These are phyloP conservation scores for Drosophila bunnanda DNA, from an alignment of 2,888 invertebrate genomes.

Conservation along the genomic window DNA sequence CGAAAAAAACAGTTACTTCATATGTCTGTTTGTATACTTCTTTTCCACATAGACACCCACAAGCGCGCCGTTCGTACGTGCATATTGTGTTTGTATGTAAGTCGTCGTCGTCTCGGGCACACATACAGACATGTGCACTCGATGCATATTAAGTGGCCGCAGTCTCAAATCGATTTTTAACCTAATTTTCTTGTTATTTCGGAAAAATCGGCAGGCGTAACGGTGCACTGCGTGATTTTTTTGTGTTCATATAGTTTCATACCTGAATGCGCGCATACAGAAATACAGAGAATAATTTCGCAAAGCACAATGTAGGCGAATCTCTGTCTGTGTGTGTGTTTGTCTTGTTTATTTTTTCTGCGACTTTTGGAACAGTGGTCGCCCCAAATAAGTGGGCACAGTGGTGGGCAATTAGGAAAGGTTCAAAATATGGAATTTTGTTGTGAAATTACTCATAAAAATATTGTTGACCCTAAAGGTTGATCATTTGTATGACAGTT, in stretches of 20 bases:
- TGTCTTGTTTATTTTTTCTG: slow-evolving; percentile 28
- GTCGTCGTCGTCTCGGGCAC: slow-evolving; percentile 50
- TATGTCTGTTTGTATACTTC: slow-evolving; percentile 62
- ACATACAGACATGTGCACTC: slow-evolving; percentile 38
- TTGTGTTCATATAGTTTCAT: slow-evolving; percentile 19
- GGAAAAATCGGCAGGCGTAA: slow-evolving; percentile 40
- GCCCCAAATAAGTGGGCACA: slow-evolving; percentile 1
- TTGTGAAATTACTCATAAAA: not conserved
- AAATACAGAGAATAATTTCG: slow-evolving; percentile 22
- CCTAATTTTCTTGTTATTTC: slow-evolving; percentile 54
- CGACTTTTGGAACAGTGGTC: slow-evolving; percentile 9
- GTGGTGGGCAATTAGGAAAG: slow-evolving; percentile 10
- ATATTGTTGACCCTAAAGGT: not conserved
- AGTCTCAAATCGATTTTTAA: slow-evolving; percentile 72
- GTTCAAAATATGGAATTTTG: not conserved
- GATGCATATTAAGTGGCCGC: slow-evolving; percentile 60
- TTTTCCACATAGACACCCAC: slow-evolving; percentile 60
- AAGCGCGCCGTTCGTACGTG: slow-evolving; percentile 51
- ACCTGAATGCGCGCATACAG: slow-evolving; percentile 28
- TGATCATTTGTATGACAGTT: not conserved
- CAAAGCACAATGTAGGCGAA: slow-evolving; percentile 7
- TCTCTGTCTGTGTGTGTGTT: slow-evolving; percentile 15
- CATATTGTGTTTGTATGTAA: slow-evolving; percentile 44
- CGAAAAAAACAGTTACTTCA: slow-evolving; percentile 54
- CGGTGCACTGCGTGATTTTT: slow-evolving; percentile 13